Base-by-base conservation (phyloP, 2,888 invertebrate genomes). In the Andrena bicolor region DNA sequence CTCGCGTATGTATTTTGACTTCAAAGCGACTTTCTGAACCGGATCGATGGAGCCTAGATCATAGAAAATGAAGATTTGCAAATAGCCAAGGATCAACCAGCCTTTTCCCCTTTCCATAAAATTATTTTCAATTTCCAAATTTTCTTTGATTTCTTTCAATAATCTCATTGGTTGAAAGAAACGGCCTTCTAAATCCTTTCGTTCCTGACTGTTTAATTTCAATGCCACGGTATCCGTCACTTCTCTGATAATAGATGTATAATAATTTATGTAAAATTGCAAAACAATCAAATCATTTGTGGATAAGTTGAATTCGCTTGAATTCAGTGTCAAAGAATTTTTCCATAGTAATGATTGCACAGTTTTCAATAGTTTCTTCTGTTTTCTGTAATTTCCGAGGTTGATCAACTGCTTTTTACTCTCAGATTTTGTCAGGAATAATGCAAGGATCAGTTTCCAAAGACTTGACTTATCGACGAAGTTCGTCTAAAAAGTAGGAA, bases 11-110 rank as follows among this genome's bases (percentile, higher is more conserved):
- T 98, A 97, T 61, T 95, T 93, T 10, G 96, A 95, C 94, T 97
- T 97, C 0, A 98, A 93, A 0, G 96, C 95, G 84, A 96, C 96
- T 93, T 98, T 98, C 77, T 97, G 96, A 0, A 97, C 96, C 0
- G 98, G 98, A 94, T 99, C 99, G 5, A 98, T 96, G 0, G 90
- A 83, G 2, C 91, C 92, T 2, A 93, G 76, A 68, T 91, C 92
- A 0, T 89, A 80, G 80, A 92, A 93, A 0, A 93, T 70, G 78
- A 91, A 89, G 2, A 91, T 80, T 68, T 92, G 91, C 23, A 94
- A 80, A 32, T 92, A 91, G 10, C 93, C 94, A 0, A 94, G 76
- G 0, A 90, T 76, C 26, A 91, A 76, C 93, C 93, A 93, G 3
- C 89, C 86, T 74, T 84, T 86, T 2, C 93, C 93, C 61, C 89